These are phyloP conservation scores for Microcaecilia unicolor DNA, from an alignment of 2,797 vertebrate species.

Conservation along the genomic window DNA sequence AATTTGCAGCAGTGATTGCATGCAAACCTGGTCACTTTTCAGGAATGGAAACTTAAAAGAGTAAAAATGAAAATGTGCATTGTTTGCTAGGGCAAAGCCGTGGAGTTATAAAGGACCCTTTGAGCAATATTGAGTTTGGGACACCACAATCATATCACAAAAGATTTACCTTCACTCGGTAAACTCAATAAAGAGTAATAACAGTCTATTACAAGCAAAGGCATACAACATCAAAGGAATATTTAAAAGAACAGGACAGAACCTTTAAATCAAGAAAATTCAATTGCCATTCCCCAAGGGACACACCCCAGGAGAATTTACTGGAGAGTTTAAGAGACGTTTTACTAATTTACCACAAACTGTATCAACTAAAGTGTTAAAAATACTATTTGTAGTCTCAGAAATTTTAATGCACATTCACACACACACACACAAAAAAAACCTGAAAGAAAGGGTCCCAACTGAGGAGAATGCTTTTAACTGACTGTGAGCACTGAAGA, in stretches of 20 bases:
- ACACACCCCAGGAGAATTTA: conserved; percentile 47
- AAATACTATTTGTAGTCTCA: conserved; percentile 25
- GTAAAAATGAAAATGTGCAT: conserved; percentile 90
- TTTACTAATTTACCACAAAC: conserved; percentile 50
- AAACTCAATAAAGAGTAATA: conserved; percentile 96
- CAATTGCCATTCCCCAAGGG: conserved; percentile 66
- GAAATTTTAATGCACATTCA: too few species aligned
- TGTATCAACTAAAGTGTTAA: conserved; percentile 44
- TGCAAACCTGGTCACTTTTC: conserved; percentile 21
- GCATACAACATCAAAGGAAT: conserved; percentile 64
- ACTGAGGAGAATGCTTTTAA: too few species aligned
- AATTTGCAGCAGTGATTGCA: conserved; percentile 7
- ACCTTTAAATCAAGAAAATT: conserved; percentile 78
- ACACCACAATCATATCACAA: conserved; percentile 83
- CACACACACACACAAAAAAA: too few species aligned
- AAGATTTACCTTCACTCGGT: conserved; percentile 86
- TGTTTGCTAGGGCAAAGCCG: conserved; percentile 64
- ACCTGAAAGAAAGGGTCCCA: too few species aligned
- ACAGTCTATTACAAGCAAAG: conserved; percentile 84
- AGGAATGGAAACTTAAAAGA: conserved; percentile 54
- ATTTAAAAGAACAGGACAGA: conserved; percentile 84
- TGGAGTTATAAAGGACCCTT: conserved; percentile 67
- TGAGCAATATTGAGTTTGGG: conserved; percentile 81
- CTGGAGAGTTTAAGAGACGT: conserved; percentile 46
- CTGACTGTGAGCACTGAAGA: too few species aligned